Conservation (phyloP, 2,113 vertebrate genomes). For the Polypterus senegalus region DNA sequence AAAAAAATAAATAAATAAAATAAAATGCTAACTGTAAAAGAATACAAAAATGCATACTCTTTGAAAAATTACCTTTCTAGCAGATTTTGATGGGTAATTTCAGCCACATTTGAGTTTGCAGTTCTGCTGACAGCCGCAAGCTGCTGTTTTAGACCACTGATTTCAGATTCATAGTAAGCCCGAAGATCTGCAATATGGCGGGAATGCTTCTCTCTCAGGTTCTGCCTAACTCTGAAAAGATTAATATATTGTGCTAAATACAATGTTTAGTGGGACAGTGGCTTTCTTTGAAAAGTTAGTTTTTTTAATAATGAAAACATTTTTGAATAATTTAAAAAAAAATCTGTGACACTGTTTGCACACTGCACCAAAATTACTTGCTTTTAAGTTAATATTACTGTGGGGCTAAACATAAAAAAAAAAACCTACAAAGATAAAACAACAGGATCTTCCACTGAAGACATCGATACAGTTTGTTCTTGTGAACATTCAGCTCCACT, state of each 20-base stretch:
- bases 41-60: background rate
- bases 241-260: too few relatives aligned
- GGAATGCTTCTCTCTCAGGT: constrained; percentile 80
- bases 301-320: too few relatives aligned
- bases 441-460: constrained; percentile 71
- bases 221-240: constrained; percentile 66
- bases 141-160: constrained; percentile 65
- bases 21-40: background rate
- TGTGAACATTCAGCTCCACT: constrained; percentile 33
- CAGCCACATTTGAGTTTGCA: constrained; percentile 49
- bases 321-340: too few relatives aligned
- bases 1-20: background rate
- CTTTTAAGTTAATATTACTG: too few relatives aligned
- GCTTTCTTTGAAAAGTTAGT: too few relatives aligned
- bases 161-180: constrained; percentile 86
- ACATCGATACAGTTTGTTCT: constrained; percentile 38
- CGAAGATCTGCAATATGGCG: constrained; percentile 81
- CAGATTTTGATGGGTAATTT: constrained; percentile 65
- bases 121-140: constrained; percentile 54
- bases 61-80: constrained; percentile 54
- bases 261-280: too few relatives aligned
- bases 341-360: background rate
- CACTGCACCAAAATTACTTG: too few relatives aligned
- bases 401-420: background rate
- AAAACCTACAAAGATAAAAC: constrained; percentile 74